Conservation (phyloP, 1,140 invertebrate species). For the Brachionus koreanus region DNA sequence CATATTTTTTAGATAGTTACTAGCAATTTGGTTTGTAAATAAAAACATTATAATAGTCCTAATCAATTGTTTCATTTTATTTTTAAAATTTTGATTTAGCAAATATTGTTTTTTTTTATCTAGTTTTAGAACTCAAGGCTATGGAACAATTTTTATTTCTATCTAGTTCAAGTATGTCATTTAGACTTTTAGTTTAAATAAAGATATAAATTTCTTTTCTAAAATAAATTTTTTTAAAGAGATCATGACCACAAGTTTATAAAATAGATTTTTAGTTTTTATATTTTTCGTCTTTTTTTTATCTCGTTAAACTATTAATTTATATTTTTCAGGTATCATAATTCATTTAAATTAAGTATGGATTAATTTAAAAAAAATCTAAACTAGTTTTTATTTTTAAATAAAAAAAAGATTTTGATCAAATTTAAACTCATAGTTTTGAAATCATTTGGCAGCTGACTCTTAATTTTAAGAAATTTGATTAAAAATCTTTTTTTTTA, state of each 20-base stretch:
- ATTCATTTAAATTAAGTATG: too few relatives aligned
- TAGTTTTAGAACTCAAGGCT: not conserved
- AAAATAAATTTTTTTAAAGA: not conserved
- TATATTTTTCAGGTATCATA: too few relatives aligned
- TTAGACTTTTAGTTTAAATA: not conserved
- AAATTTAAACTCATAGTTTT: too few relatives aligned
- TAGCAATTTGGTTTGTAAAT: not conserved
- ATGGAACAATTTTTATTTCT: not conserved
- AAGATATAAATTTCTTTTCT: not conserved
- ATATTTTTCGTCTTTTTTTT: not conserved
- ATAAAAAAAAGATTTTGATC: too few relatives aligned
- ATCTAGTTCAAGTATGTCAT: not conserved
- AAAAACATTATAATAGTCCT: not conserved
- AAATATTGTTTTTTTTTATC: not conserved
- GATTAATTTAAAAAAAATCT: too few relatives aligned
- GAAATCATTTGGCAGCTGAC: too few relatives aligned
- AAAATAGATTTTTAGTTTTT: not conserved
- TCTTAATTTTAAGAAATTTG: too few relatives aligned
- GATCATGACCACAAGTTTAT: not conserved
- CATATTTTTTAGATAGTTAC: not conserved
- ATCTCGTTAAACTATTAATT: too few relatives aligned
- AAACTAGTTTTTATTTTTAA: too few relatives aligned
- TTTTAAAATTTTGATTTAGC: not conserved
- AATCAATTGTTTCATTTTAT: not conserved
- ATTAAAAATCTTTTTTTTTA: too few relatives aligned